Evolutionary conservation across 2,113 vertebrate genomes (phyloP).

Genomic region (Arothron firmamentum): DNA sequence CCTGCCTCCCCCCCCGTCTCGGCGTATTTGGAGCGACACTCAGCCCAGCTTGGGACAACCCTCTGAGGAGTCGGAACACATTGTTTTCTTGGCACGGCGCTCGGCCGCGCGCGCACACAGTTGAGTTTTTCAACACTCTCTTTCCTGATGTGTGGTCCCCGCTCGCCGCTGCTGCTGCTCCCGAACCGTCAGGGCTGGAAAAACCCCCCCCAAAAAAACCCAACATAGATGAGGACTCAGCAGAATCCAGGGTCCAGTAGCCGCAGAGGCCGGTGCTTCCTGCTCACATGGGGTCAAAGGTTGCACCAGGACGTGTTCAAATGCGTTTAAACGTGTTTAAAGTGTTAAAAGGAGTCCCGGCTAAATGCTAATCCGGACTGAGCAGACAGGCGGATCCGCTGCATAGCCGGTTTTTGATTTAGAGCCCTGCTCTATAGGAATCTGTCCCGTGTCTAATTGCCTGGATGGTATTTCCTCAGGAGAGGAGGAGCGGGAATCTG

Average conservation of each 20-base stretch:
- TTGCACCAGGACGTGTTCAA: no score
- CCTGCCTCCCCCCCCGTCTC: slow-evolving; percentile 11
- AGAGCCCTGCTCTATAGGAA: slow-evolving; percentile 17
- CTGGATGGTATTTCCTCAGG: slow-evolving; percentile 62
- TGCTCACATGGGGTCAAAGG: no score
- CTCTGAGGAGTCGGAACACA: slow-evolving; percentile 53
- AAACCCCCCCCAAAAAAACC: slow-evolving; percentile 19
- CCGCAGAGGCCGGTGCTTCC: no score
- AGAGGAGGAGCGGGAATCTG: slow-evolving; percentile 17
- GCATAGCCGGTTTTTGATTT: slow-evolving; percentile 16
- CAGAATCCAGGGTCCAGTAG: no score
- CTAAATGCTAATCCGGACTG: not conserved
- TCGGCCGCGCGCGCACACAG: slow-evolving; percentile 36
- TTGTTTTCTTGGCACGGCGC: slow-evolving; percentile 57
- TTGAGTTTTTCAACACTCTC: slow-evolving; percentile 15
- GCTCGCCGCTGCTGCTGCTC: slow-evolving; percentile 13
- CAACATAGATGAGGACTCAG: slow-evolving; percentile 29
- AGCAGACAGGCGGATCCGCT: slow-evolving; percentile 1
- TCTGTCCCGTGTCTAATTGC: slow-evolving; percentile 54
- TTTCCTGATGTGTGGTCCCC: slow-evolving; percentile 60
- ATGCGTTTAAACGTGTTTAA: no score
- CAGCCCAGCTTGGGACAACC: slow-evolving; percentile 30
- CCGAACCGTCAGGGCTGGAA: slow-evolving; percentile 14
- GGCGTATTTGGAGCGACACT: slow-evolving; percentile 24
- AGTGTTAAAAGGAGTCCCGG: no score